Conservation (phyloP, 2,888 invertebrate genomes). For the Amphimallon solstitiale region DNA sequence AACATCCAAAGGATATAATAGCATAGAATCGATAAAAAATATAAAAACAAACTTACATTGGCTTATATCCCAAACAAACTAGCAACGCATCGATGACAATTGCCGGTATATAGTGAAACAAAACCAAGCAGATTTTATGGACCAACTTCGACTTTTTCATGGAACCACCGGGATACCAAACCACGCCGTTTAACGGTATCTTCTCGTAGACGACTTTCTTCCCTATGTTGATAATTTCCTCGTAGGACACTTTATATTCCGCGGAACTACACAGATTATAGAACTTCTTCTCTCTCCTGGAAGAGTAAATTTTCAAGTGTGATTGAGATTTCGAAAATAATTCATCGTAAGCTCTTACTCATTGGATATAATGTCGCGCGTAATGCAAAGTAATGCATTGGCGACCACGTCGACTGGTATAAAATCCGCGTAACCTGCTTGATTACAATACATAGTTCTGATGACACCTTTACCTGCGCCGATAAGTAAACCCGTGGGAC, state of each 20-base stretch:
- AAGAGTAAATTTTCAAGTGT: constrained; percentile 44
- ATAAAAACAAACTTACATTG: constrained; percentile 74
- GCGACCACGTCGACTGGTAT: constrained; percentile 84
- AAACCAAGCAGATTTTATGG: constrained; percentile 83
- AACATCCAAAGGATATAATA: neutral
- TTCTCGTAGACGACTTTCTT: constrained; percentile 78
- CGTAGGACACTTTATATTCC: constrained; percentile 87
- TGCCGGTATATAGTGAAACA: constrained; percentile 94
- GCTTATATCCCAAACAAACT: constrained; percentile 84
- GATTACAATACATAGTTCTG: constrained; percentile 87
- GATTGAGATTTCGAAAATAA: neutral
- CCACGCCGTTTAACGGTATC: constrained; percentile 87
- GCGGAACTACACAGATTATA: constrained; percentile 83
- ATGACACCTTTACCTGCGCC: constrained; percentile 90
- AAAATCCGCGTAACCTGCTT: constrained; percentile 81
- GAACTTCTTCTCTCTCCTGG: constrained; percentile 69
- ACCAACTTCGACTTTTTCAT: constrained; percentile 82
- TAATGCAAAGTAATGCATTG: constrained; percentile 67
- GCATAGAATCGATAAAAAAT: neutral
- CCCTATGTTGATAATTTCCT: constrained; percentile 85
- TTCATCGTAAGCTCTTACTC: constrained; percentile 59
- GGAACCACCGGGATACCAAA: constrained; percentile 86
- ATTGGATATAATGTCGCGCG: constrained; percentile 67
- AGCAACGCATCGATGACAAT: constrained; percentile 83
- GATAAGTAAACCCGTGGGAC: constrained; percentile 86